Evolutionary conservation across 2,113 vertebrate species (phyloP).

Genomic region (Anthoscopus minutus): DNA sequence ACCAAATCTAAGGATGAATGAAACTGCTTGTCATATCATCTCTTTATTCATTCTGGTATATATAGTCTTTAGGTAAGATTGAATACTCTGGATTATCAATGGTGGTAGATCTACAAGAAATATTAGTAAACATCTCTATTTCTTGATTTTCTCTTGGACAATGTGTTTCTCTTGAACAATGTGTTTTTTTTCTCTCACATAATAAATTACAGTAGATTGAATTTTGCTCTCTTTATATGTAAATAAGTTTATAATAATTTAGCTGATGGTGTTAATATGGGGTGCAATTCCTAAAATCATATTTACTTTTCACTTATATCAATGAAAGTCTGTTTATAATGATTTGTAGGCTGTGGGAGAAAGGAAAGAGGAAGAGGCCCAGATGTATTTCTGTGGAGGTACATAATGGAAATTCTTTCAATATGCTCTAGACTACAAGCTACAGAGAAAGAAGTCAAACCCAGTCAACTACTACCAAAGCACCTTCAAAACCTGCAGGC

Average conservation of each 20-base stretch:
- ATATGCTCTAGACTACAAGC: neutral
- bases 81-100: neutral
- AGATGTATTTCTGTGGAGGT: neutral
- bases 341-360: neutral
- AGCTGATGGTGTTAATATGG: neutral
- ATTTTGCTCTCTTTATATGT: neutral
- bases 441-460: neutral
- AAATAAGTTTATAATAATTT: neutral
- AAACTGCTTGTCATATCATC: neutral
- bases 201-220: neutral
- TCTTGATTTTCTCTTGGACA: neutral
- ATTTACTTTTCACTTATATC: neutral
- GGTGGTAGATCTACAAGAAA: neutral
- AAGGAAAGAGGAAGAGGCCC: neutral
- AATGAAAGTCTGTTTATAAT: neutral
- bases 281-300: neutral
- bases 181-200: neutral
- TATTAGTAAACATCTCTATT: neutral
- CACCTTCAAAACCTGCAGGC: neutral
- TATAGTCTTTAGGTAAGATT: neutral
- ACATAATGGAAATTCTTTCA: neutral
- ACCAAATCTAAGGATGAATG: neutral
- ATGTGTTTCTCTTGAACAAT: neutral
- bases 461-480: neutral
- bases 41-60: neutral